Conservation (phyloP, 2,888 invertebrate genomes). For the Drosophila kanekoi region DNA sequence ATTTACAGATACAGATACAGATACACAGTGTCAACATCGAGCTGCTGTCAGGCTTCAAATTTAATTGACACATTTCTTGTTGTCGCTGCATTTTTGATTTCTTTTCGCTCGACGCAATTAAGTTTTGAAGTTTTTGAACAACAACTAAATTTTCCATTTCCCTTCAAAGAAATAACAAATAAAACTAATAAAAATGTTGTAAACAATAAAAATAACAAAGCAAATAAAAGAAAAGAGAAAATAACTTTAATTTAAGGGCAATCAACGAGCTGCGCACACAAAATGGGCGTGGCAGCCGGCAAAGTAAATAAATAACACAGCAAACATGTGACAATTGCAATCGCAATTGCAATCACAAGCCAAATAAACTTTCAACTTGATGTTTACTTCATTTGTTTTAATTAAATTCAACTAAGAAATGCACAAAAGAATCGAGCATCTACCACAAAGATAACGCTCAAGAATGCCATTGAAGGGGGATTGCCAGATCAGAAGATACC, state of each 20-base stretch:
- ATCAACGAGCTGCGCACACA: constrained; percentile 3
- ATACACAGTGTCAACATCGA: constrained; percentile 31
- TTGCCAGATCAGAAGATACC: neutral
- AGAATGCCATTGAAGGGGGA: no score
- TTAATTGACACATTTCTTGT: constrained; percentile 78
- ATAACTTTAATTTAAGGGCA: constrained; percentile 11
- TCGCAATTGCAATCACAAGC: constrained; percentile 18
- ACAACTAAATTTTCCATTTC: constrained; percentile 22
- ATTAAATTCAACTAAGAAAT: constrained; percentile 57
- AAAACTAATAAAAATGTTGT: neutral
- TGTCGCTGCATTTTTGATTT: constrained; percentile 34
- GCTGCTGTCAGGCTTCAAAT: constrained; percentile 74
- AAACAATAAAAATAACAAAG: neutral
- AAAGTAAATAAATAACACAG: constrained; percentile 13
- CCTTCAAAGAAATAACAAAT: constrained; percentile 5
- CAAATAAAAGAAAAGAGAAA: neutral
- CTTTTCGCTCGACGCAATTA: constrained; percentile 30
- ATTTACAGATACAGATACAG: constrained; percentile 12
- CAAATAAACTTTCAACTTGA: constrained; percentile 55
- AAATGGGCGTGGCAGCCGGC: neutral
- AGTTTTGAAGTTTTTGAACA: constrained; percentile 34
- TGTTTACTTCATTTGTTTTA: constrained; percentile 63
- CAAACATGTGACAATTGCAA: constrained; percentile 48
- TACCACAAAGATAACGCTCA: neutral
- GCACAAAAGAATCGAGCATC: constrained; percentile 2